phyloP scores from a whole-genome alignment of 2,888 invertebrate species.

The Phasia obesa region DNA sequence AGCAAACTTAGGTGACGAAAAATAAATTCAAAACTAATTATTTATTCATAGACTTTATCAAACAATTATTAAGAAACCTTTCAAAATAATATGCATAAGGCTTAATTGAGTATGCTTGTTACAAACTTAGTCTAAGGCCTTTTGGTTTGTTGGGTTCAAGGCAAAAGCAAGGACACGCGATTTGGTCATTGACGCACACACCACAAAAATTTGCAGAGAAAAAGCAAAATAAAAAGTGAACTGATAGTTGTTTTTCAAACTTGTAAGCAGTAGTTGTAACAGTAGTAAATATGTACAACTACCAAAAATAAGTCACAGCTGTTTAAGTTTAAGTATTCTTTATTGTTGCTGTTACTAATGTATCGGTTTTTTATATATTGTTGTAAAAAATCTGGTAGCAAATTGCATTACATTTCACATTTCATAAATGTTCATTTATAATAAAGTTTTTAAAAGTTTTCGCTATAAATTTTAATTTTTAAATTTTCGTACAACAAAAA shows the following conservation, averaged over 20 bases:
- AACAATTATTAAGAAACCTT: too few species aligned
- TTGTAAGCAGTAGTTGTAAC: not conserved
- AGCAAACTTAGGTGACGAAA: too few species aligned
- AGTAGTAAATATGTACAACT: constrained; percentile 11
- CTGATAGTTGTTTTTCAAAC: constrained; percentile 24
- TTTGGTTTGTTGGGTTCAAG: too few species aligned
- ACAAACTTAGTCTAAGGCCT: too few species aligned
- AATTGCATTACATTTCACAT: constrained; percentile 54
- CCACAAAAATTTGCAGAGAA: constrained; percentile 3
- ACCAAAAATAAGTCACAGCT: constrained; percentile 56
- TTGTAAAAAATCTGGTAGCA: constrained; percentile 3
- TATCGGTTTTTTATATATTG: not conserved
- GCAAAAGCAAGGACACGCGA: constrained; percentile 61
- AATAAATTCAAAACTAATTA: too few species aligned
- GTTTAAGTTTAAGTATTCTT: constrained; percentile 48
- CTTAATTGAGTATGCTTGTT: too few species aligned
- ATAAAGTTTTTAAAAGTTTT: constrained; percentile 14
- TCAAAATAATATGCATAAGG: too few species aligned
- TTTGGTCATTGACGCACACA: constrained; percentile 61
- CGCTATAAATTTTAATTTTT: not conserved
- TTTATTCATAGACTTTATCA: too few species aligned
- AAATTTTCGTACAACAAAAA: too few species aligned
- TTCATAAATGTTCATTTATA: constrained; percentile 39
- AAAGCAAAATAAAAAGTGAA: constrained; percentile 17
- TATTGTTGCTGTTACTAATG: not conserved